A percentile compares a stretch with the other conserved stretches of the same genome.
Conservation (phyloP, 2,888 invertebrate genomes). For the Caenorhabditis sp. region DNA sequence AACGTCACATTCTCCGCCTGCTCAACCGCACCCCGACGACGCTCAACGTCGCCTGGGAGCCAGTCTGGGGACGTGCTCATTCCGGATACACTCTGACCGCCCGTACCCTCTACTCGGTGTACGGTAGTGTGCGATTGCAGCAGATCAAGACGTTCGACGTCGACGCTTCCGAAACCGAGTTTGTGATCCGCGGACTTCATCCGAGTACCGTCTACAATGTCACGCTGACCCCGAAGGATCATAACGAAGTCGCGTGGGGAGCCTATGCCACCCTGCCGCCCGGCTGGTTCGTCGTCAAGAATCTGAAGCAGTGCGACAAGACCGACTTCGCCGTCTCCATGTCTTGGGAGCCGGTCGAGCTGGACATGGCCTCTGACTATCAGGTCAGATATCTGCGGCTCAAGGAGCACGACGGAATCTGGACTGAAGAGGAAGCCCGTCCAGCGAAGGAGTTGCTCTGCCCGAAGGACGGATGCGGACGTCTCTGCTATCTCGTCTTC, state of each 20-base stretch:
- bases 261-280: conserved; percentile 79
- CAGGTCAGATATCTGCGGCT: conserved; percentile 76
- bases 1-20: conserved; percentile 76
- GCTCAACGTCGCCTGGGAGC: conserved; percentile 78
- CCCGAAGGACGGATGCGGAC: conserved; percentile 75
- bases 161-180: conserved; percentile 73
- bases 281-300: conserved; percentile 78
- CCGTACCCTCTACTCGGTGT: conserved; percentile 74
- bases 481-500: conserved; percentile 79
- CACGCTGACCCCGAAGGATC: conserved; percentile 73
- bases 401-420: conserved; percentile 70
- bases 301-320: conserved; percentile 77
- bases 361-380: conserved; percentile 75
- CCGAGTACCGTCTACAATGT: conserved; percentile 79
- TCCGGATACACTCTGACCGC: conserved; percentile 77
- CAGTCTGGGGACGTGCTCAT: conserved; percentile 77
- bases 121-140: conserved; percentile 68
- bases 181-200: conserved; percentile 73
- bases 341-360: conserved; percentile 78
- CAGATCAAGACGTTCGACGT: conserved; percentile 75
- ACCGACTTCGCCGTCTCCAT: conserved; percentile 78
- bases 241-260: conserved; percentile 77
- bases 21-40: conserved; percentile 78
- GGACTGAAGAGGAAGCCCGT: conserved; percentile 74
- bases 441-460: conserved; percentile 66